Percentiles rank a stretch among this genome's conserved stretches.
Evolutionary conservation across 1,140 invertebrate species (phyloP).

Genomic region (Pristionchus pacificus): DNA sequence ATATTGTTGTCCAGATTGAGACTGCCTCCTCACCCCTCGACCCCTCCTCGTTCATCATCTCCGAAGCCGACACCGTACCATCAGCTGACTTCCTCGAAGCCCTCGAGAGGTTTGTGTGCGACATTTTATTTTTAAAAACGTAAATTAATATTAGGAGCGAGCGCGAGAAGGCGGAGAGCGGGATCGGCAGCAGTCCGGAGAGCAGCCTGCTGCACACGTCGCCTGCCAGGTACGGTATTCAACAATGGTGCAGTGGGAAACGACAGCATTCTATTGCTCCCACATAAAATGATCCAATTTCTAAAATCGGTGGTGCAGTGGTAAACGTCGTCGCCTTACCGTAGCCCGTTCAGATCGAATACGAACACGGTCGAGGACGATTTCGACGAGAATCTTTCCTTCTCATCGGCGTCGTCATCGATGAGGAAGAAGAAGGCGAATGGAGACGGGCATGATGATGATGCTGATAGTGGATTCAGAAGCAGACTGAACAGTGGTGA

Average conservation of each 20-base stretch:
- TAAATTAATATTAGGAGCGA: neutral
- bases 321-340: too few species aligned
- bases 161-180: slow-evolving; percentile 22
- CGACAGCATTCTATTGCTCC: neutral
- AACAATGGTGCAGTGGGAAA: too few species aligned
- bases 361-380: neutral
- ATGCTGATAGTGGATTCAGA: slow-evolving; percentile 36
- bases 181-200: slow-evolving; percentile 20
- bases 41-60: slow-evolving; percentile 26
- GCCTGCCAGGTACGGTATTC: slow-evolving; percentile 3
- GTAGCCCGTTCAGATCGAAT: neutral
- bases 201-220: slow-evolving; percentile 7
- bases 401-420: too few species aligned
- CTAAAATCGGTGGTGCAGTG: neutral
- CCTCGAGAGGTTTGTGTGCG: too few species aligned
- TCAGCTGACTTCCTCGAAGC: slow-evolving; percentile 15
- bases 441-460: slow-evolving; percentile 36
- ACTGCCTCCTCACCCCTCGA: slow-evolving; percentile 22
- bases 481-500: slow-evolving; percentile 28
- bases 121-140: too few species aligned
- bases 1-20: too few species aligned
- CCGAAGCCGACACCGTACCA: neutral
- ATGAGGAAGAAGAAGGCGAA: slow-evolving; percentile 30
- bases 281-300: neutral
- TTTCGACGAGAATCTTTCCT: neutral